Conservation (phyloP, 2,888 invertebrate genomes). For the Apamea epomidion region DNA sequence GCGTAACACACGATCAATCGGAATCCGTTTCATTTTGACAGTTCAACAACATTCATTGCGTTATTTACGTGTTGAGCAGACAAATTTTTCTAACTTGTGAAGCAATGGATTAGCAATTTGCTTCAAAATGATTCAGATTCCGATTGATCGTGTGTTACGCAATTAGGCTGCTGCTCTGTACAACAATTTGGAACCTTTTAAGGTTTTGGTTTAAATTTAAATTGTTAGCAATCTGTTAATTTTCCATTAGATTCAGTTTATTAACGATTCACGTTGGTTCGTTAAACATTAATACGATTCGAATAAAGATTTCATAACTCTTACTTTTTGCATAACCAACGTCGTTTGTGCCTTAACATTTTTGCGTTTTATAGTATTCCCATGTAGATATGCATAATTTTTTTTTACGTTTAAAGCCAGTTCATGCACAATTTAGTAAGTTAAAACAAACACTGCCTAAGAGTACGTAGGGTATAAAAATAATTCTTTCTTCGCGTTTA, state of each 20-base stretch:
- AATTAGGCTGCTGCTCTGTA: too few species aligned
- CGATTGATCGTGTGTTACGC: too few species aligned
- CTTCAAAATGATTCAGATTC: too few species aligned
- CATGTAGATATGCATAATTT: slow-evolving; percentile 28
- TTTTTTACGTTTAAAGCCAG: slow-evolving; percentile 20
- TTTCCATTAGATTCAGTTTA: slow-evolving; percentile 54
- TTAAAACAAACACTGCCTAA: slow-evolving; percentile 55
- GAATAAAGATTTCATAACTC: slow-evolving; percentile 49
- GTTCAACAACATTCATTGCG: too few species aligned
- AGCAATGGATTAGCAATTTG: too few species aligned
- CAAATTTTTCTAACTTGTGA: too few species aligned
- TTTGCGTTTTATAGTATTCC: slow-evolving; percentile 22
- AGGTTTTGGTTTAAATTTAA: slow-evolving; percentile 26
- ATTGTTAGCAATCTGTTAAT: slow-evolving; percentile 41
- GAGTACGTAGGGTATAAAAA: slow-evolving; percentile 53
- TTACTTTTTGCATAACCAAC: slow-evolving; percentile 55
- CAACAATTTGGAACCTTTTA: background rate
- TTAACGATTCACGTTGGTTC: slow-evolving; percentile 39
- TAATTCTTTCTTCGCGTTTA: slow-evolving; percentile 68
- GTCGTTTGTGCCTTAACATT: background rate
- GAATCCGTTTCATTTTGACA: too few species aligned
- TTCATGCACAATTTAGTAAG: slow-evolving; percentile 31
- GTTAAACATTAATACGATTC: slow-evolving; percentile 42
- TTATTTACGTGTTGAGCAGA: too few species aligned
- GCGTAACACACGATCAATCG: too few species aligned